These are phyloP conservation scores for Lacerta viridis DNA, from an alignment of 2,797 vertebrate genomes.

Conservation along the genomic window DNA sequence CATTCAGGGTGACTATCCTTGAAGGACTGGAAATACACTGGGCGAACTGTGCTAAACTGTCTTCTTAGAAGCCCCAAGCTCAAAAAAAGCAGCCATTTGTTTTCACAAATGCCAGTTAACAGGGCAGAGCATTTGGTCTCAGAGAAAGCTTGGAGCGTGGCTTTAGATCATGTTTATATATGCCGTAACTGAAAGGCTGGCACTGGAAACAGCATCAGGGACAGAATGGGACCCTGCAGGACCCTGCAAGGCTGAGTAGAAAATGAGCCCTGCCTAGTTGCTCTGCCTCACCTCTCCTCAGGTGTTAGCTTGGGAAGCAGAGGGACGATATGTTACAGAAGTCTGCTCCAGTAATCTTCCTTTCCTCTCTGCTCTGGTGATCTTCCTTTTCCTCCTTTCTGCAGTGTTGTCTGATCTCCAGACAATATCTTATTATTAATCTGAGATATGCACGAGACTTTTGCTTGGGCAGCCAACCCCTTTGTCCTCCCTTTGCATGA, in stretches of 20 bases:
- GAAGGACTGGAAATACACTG: neutral
- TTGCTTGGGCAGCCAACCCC: neutral
- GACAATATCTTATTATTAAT: neutral
- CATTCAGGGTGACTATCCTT: neutral
- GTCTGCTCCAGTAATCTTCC: too few relatives aligned
- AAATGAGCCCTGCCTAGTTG: too few relatives aligned
- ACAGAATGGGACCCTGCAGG: too few relatives aligned
- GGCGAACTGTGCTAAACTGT: neutral
- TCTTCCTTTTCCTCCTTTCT: too few relatives aligned
- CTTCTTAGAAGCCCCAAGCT: neutral
- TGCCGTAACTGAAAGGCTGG: neutral
- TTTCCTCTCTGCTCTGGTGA: too few relatives aligned
- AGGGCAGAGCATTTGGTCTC: neutral
- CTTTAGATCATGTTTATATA: neutral
- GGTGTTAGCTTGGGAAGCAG: too few relatives aligned
- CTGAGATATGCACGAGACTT: neutral
- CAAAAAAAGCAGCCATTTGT: slow-evolving; percentile 1
- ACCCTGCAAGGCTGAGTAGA: too few relatives aligned
- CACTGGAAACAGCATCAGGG: too few relatives aligned
- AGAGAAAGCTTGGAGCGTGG: neutral
- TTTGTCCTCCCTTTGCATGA: neutral
- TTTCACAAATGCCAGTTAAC: neutral
- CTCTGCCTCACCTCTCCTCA: too few relatives aligned
- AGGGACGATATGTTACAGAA: too few relatives aligned
- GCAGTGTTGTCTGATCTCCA: neutral